Evolutionary conservation across 2,797 vertebrate genomes (phyloP).

Genomic region (Benthosema pterotum): DNA sequence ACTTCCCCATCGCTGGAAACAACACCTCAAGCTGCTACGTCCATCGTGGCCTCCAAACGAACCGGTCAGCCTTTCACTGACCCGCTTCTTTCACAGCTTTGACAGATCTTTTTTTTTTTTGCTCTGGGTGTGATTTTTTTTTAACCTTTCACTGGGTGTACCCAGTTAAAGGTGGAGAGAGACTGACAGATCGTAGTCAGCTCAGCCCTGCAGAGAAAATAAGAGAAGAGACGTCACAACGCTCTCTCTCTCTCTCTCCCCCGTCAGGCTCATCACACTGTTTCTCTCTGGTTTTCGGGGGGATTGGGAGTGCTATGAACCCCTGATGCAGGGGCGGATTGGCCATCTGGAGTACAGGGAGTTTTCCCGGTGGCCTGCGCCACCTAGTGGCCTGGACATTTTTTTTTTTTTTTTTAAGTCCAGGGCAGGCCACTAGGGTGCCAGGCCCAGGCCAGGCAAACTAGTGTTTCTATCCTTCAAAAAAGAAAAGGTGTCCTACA

Average conservation of each 20-base stretch:
- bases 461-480: too few species aligned
- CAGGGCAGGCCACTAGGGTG: too few species aligned
- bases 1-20: neutral
- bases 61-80: constrained; percentile 33
- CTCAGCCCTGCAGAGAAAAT: neutral
- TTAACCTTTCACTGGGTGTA: too few species aligned
- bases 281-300: neutral
- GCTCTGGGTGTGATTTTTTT: constrained; percentile 36
- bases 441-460: too few species aligned
- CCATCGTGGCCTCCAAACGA: constrained; percentile 35
- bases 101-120: constrained; percentile 33
- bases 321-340: neutral
- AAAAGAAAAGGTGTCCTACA: too few species aligned
- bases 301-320: neutral
- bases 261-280: too few species aligned
- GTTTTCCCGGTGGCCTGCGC: too few species aligned
- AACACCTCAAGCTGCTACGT: constrained; percentile 16
- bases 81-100: constrained; percentile 6
- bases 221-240: neutral
- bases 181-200: constrained; percentile 35
- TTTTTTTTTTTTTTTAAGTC: too few species aligned
- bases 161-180: constrained; percentile 13
- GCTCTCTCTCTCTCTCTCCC: too few species aligned
- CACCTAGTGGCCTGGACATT: too few species aligned
- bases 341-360: too few species aligned